Evolutionary conservation across 2,888 invertebrate species (phyloP), one percentile per base, ranked within the genome.

Genomic region (Tubulanus polymorphus): DNA sequence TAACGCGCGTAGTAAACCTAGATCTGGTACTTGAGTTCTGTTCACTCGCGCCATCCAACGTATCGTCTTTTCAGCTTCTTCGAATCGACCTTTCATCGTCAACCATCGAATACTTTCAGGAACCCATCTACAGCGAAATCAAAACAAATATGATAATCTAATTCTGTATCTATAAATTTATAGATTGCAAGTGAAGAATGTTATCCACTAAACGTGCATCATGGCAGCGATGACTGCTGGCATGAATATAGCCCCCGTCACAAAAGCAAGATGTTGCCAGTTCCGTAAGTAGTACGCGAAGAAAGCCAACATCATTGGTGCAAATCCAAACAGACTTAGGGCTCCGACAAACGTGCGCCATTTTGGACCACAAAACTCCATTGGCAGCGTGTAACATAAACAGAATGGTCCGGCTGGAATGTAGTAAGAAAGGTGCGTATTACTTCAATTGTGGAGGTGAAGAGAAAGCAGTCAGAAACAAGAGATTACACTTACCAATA

Each of bases 71-170:
- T 67, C 60, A 6, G 75, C 75, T 48, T 74, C 72, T 20, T 67
- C 60, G 5, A 67, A 51, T 41, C 67, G 54, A 1, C 74, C 75
- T 56, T 67, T 61, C 57, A 67, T 70, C 3, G 75, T 51, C 27
- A 76, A 61, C 76, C 76, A 76, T 10, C 76, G 61, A 8, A 74
- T 72, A 60, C 74, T 74, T 59, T 76, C 76, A 32, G 73, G 70
- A 8, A 75, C 64, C 59, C 68, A 72, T 70, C 76, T 76, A 35
- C 6, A 15, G n/a, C n/a, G n/a, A n/a, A n/a, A n/a, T n/a, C n/a
- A n/a, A n/a, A n/a, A n/a, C n/a, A n/a, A n/a, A n/a, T n/a, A n/a
- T n/a, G n/a, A n/a, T n/a, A n/a, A n/a, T n/a, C n/a, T n/a, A n/a
- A n/a, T n/a, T n/a, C n/a, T n/a, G n/a, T n/a, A n/a, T n/a, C n/a